These are phyloP conservation scores for Castor canadensis DNA, from an alignment of 2,113 vertebrate species.

Conservation along the genomic window DNA sequence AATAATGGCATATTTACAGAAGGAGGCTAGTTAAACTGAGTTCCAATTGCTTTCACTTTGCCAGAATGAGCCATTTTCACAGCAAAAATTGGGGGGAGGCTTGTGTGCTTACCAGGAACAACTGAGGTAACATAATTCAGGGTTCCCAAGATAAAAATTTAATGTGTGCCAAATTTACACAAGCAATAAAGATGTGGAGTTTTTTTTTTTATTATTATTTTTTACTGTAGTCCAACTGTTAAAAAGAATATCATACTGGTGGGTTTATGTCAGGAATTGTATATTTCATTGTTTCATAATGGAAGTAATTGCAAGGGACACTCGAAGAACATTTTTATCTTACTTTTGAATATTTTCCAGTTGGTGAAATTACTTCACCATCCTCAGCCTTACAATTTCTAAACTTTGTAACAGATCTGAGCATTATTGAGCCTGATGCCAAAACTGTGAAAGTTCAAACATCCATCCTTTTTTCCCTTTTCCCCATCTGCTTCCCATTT, in stretches of 20 bases:
- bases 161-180: slow-evolving; percentile 84
- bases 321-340: slow-evolving; percentile 66
- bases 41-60: slow-evolving; percentile 87
- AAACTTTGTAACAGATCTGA: background rate
- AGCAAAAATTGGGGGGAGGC: slow-evolving; percentile 81
- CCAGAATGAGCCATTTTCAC: slow-evolving; percentile 88
- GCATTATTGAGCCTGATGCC: background rate
- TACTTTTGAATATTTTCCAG: slow-evolving; percentile 47
- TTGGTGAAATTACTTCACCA: slow-evolving; percentile 46
- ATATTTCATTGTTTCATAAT: slow-evolving; percentile 80
- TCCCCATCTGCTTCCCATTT: slow-evolving; percentile 14
- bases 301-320: slow-evolving; percentile 74
- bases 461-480: too few species aligned
- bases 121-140: slow-evolving; percentile 84
- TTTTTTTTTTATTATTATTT: too few species aligned
- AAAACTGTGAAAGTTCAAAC: background rate
- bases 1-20: slow-evolving; percentile 88
- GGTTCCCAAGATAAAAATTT: slow-evolving; percentile 86
- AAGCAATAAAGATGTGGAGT: slow-evolving; percentile 83
- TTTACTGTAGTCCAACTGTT: slow-evolving; percentile 74
- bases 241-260: slow-evolving; percentile 76
- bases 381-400: background rate
- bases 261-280: slow-evolving; percentile 82
- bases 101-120: slow-evolving; percentile 79
- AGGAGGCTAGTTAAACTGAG: slow-evolving; percentile 87